phyloP scores from a whole-genome alignment of 2,797 vertebrate genomes.

The Phaenicophaeus curvirostris region DNA sequence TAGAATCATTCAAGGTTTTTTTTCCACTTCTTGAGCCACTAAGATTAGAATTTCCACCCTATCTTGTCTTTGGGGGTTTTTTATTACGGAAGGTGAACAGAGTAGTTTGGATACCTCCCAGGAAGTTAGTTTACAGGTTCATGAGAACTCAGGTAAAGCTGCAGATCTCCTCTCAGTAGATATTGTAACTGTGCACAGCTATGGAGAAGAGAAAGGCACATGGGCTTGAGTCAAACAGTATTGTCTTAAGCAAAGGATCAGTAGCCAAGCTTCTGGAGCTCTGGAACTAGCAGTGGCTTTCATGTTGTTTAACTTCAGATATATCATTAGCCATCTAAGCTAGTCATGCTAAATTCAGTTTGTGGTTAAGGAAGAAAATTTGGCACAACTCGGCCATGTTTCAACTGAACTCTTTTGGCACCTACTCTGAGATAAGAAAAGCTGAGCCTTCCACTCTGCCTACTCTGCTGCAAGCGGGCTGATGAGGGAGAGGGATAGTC shows the following conservation, averaged over 20 bases:
- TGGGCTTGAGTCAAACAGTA: not conserved
- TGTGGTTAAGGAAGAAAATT: not conserved
- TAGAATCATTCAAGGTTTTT: not conserved
- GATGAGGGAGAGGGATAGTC: not conserved
- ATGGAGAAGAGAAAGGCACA: not conserved
- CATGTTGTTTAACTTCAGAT: not conserved
- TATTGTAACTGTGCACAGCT: not conserved
- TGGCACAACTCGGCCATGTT: not conserved
- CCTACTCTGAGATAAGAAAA: not conserved
- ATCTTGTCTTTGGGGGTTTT: not conserved
- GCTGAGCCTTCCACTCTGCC: not conserved
- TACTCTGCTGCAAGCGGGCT: not conserved
- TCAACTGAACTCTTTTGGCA: not conserved
- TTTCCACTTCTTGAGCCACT: not conserved
- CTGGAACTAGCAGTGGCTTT: not conserved
- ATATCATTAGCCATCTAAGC: not conserved
- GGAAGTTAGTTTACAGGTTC: not conserved
- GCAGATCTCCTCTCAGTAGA: not conserved
- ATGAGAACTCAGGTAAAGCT: not conserved
- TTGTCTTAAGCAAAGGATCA: not conserved
- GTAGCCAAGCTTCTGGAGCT: not conserved
- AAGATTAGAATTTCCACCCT: not conserved
- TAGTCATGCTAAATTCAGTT: not conserved
- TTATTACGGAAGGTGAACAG: not conserved
- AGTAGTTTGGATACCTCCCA: not conserved